phyloP scores from a whole-genome alignment of 2,113 vertebrate genomes.

The Nothobranchius furzeri region DNA sequence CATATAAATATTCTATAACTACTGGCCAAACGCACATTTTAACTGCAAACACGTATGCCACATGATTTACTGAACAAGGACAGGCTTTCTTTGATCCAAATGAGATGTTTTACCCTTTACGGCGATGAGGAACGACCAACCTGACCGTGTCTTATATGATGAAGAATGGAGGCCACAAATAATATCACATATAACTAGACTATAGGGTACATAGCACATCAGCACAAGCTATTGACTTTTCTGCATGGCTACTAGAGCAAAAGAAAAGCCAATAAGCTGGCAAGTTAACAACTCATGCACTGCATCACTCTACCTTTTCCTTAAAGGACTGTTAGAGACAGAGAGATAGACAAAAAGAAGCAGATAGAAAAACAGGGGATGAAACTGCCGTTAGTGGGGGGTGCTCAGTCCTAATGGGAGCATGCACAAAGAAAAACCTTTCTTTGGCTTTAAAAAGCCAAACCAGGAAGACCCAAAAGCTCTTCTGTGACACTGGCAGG shows the following conservation, averaged over 20 bases:
- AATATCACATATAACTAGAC: slow-evolving; percentile 56
- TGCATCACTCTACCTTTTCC: slow-evolving; percentile 73
- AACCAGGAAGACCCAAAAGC: slow-evolving; percentile 41
- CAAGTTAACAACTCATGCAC: slow-evolving; percentile 70
- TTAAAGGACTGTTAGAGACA: slow-evolving; percentile 73
- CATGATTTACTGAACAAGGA: slow-evolving; percentile 37
- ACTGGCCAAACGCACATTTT: slow-evolving; percentile 35
- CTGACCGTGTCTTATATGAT: slow-evolving; percentile 32
- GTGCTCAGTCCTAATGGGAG: slow-evolving; percentile 25
- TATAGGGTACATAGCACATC: slow-evolving; percentile 51
- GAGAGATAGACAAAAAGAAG: slow-evolving; percentile 47
- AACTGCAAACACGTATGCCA: slow-evolving; percentile 49
- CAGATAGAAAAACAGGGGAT: slow-evolving; percentile 45
- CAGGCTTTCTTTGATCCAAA: slow-evolving; percentile 32
- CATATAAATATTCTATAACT: slow-evolving; percentile 32
- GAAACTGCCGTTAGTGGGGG: slow-evolving; percentile 57
- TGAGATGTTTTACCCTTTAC: slow-evolving; percentile 32
- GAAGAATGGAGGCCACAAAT: slow-evolving; percentile 56
- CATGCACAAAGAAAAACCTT: slow-evolving; percentile 56
- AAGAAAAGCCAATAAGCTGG: slow-evolving; percentile 67
- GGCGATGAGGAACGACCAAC: slow-evolving; percentile 47
- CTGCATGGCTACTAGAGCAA: slow-evolving; percentile 38
- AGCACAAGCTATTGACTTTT: slow-evolving; percentile 67
- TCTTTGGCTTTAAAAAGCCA: slow-evolving; percentile 42
- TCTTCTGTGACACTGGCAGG: slow-evolving; percentile 7